Evolutionary conservation across 2,888 invertebrate species (phyloP).

Genomic region (Parascotia fuliginaria): DNA sequence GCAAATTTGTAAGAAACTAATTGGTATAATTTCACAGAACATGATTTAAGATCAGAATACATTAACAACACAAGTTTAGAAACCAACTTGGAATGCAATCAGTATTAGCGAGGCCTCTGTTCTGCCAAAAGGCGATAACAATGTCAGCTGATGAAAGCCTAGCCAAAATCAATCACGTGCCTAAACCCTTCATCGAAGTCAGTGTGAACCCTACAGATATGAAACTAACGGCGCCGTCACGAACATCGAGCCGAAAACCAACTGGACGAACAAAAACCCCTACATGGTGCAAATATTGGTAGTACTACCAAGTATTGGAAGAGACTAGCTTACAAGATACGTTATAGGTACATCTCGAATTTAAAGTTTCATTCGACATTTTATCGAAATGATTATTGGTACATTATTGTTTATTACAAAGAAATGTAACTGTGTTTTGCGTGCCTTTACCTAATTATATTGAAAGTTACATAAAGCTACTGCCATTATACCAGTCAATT

Average conservation of each 20-base stretch:
- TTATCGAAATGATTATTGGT: no score
- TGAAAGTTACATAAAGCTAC: no score
- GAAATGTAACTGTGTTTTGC: no score
- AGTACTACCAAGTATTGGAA: no score
- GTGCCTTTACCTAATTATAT: no score
- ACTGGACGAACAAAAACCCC: background rate
- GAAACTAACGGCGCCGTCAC: conserved; percentile 5
- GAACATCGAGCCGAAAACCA: background rate
- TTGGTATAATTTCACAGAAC: no score
- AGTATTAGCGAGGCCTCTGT: background rate
- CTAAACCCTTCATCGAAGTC: background rate
- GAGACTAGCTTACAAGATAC: no score
- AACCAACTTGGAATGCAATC: background rate
- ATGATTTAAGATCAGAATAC: background rate
- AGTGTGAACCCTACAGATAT: conserved; percentile 17
- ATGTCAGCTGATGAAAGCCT: background rate
- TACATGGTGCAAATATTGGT: background rate
- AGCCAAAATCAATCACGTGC: background rate
- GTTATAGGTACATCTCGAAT: no score
- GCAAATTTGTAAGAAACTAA: no score
- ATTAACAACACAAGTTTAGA: background rate
- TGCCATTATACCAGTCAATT: no score
- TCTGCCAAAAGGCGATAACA: background rate
- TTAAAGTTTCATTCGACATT: no score
- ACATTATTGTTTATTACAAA: no score